Evolutionary conservation across 2,888 invertebrate species (phyloP).

Genomic region (Cybosia mesomella): DNA sequence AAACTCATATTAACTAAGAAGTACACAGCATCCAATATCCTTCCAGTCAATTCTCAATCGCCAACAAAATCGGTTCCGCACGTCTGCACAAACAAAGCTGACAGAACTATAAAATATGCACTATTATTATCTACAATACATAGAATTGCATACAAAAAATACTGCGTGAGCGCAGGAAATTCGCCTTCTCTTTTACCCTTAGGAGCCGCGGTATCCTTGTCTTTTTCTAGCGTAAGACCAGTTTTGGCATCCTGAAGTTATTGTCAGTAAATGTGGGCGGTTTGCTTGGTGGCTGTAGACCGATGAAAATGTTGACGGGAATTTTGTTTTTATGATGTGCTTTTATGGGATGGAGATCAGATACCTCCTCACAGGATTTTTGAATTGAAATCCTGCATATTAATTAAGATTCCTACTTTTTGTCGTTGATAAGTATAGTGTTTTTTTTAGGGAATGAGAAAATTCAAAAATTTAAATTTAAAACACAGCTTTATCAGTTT

Average conservation of each 20-base stretch:
- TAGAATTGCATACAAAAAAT: conserved; percentile 63
- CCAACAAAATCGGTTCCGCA: conserved; percentile 49
- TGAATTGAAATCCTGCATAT: no score
- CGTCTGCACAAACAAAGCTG: conserved; percentile 43
- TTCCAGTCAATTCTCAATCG: conserved; percentile 23
- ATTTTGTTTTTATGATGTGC: conserved; percentile 27
- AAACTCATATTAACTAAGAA: conserved; percentile 2
- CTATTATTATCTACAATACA: conserved; percentile 50
- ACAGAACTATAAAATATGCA: conserved; percentile 47
- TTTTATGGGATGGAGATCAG: background rate
- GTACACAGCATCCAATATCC: conserved; percentile 20
- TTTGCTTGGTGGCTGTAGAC: conserved; percentile 47
- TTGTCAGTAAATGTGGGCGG: conserved; percentile 59
- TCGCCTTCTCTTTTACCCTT: conserved; percentile 43
- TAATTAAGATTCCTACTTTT: no score
- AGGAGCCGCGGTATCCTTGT: conserved; percentile 41
- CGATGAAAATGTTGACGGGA: conserved; percentile 31
- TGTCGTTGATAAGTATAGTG: no score
- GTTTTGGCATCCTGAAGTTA: conserved; percentile 68
- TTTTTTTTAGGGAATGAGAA: no score
- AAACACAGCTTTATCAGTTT: no score
- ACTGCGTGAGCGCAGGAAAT: conserved; percentile 65
- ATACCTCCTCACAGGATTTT: background rate
- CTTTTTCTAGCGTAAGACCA: conserved; percentile 64
- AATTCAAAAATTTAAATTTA: no score